Base-by-base conservation (phyloP, 2,113 vertebrate genomes). In the Thoracochromis brauschi region DNA sequence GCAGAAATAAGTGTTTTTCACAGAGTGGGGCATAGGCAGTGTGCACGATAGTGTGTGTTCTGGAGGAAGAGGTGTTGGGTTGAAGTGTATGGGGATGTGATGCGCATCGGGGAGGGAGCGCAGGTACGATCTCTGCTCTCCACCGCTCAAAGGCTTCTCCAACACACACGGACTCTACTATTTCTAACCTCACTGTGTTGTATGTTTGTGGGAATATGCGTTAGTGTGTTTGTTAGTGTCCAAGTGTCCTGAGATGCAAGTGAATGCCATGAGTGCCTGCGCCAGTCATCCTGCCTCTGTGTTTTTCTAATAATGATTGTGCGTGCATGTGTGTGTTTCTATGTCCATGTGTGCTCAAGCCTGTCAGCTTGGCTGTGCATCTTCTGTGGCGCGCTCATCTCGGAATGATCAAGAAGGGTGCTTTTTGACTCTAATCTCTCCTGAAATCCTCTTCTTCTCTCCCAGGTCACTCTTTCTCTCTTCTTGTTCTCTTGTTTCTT, bases 401-500 rank as follows among this genome's bases (percentile, higher is more conserved):
- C 85, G 54, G 86, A 86, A 92, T 85, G 84, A 88, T 94, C 83
- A 75, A 91, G 88, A 96, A 94, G 92, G 88, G 88, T 91, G 88
- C 90, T 93, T 94, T 78, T 95, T 96, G 91, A 96, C 85, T 94
- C 81, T 92, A 94, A 95, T 95, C 93, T 53, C 68, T 95, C 86
- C 85, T 95, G 93, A 95, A 94, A 92, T 89, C 78, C 81, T 51
- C 45, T 81, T 90, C 84, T 85, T 92, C 91, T 90, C 88, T 91
- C 90, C 81, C 90, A 93, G 92, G 93, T 94, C 92, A 90, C 86
- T 94, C 78, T 63, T 86, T 13, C 71, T 91, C 88, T 85, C 60
- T 80, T 80, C 89, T 65, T 16, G n/a, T 83, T 89, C 87, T 80
- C 87, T 89, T 68, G 85, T 90, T 88, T 88, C 65, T 85, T 91